Base-by-base conservation (phyloP, 2,797 vertebrate genomes). In the Coregonus ussuriensis region DNA sequence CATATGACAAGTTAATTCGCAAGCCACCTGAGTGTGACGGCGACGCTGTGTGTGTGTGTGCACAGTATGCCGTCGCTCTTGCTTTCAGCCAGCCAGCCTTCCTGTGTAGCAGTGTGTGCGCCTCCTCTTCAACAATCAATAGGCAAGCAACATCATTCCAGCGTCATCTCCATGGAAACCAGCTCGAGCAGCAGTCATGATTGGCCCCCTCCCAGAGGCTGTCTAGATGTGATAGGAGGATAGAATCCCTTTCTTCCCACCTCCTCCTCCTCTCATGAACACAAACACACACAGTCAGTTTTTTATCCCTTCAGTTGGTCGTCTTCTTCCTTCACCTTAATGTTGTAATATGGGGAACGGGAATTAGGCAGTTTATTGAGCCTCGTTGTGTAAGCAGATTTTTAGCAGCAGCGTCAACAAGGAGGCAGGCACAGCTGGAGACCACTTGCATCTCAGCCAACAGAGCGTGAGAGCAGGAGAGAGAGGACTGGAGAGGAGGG, bases 91-190 rank as follows among this genome's bases (percentile, higher is more conserved):
- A 88, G n/a, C 59, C 35, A 35, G 83, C 82, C 86, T 87, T 80
- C 82, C 90, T 76, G 72, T 79, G 80, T 92, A 84, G 89, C 92
- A 85, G 89, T 86, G 89, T 86, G 89, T 51, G 41, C 11, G 18
- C 89, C 86, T 88, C 91, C 90, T 92, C 92, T 93, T 90, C 70
- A 91, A 90, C 90, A 91, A 93, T 95, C 93, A 94, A 93, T 94
- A 94, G 93, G 89, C 91, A 92, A 89, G 85, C 90, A 84, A 92
- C 93, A 94, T 95, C 93, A 94, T 95, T 95, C 94, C 94, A 95
- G 94, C 95, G 89, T 95, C 95, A 91, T 95, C 93, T 93, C 94
- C 93, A 95, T 95, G 94, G 95, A 94, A 95, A 95, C 95, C 83
- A 85, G 91, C 88, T 75, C 81, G 54, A 79, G 91, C 86, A 56